Evolutionary conservation across 2,113 vertebrate genomes (phyloP).

Genomic region (Oreochromis tanganicae): DNA sequence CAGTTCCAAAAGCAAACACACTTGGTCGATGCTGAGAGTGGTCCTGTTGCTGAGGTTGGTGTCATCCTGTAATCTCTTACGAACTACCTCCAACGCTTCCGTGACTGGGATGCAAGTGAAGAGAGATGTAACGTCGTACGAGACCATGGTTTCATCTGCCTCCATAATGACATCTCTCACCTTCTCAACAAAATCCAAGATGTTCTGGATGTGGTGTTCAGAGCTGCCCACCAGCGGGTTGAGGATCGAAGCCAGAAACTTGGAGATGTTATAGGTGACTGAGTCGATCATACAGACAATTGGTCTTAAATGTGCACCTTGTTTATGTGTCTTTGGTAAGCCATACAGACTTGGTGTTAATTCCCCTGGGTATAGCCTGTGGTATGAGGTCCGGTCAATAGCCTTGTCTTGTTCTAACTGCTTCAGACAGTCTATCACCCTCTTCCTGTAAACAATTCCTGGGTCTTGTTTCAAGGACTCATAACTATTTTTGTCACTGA

Average conservation of each 20-base stretch:
- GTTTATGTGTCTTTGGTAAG: not conserved
- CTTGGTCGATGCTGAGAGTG: fast-evolving
- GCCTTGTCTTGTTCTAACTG: not conserved
- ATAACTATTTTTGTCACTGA: not conserved
- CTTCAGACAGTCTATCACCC: not conserved
- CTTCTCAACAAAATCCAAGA: fast-evolving
- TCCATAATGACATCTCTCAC: not conserved
- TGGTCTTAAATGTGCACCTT: fast-evolving
- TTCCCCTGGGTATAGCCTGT: not conserved
- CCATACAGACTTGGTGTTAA: not conserved
- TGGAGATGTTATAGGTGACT: not conserved
- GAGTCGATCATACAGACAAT: not conserved
- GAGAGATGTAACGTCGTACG: fast-evolving
- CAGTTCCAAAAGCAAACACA: not conserved
- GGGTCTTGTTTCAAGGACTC: not conserved
- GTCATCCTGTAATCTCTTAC: not conserved
- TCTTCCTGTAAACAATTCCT: not conserved
- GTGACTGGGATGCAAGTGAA: not conserved
- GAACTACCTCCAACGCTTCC: fast-evolving
- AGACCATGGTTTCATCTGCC: not conserved
- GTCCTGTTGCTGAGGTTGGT: not conserved
- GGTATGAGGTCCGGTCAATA: not conserved
- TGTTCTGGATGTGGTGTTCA: not conserved
- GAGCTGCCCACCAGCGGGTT: fast-evolving
- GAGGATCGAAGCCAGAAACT: not conserved